phyloP scores from a whole-genome alignment of 1,140 invertebrate species.

The Aricia agestis region DNA sequence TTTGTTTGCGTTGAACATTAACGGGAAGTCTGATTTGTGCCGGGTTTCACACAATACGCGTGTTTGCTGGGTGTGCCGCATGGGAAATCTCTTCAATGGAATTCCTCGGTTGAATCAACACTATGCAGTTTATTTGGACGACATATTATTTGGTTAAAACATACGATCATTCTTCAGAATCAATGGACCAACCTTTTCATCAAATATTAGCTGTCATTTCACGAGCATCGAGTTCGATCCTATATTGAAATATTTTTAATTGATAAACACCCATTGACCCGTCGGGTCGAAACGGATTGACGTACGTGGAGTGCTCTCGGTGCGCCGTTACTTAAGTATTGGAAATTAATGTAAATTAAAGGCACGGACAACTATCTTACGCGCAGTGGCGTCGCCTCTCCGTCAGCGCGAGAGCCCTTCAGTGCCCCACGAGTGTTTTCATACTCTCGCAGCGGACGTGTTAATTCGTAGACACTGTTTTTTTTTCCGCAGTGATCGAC shows the following conservation, averaged over 20 bases:
- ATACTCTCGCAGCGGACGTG: constrained; percentile 71
- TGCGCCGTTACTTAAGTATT: constrained; percentile 37
- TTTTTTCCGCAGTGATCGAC: constrained; percentile 70
- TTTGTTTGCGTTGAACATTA: constrained; percentile 53
- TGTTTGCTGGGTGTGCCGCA: constrained; percentile 53
- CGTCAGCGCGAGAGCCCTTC: constrained; percentile 64
- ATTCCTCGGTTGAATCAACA: background rate
- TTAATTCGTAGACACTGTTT: constrained; percentile 74
- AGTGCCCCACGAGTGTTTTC: constrained; percentile 64
- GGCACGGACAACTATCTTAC: constrained; percentile 61
- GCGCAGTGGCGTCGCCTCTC: constrained; percentile 54
- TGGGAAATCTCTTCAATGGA: constrained; percentile 16
- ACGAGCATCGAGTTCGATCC: background rate
- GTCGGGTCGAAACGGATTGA: constrained; percentile 22
- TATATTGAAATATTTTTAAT: constrained; percentile 28
- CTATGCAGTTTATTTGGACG: background rate
- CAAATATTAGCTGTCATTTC: background rate
- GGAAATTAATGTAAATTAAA: constrained; percentile 71
- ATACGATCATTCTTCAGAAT: no score
- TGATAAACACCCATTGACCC: constrained; percentile 15
- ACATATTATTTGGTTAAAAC: background rate
- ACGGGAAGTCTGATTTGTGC: constrained; percentile 48
- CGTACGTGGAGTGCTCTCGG: constrained; percentile 40
- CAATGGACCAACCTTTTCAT: no score
- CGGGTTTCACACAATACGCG: constrained; percentile 54